phyloP scores from a whole-genome alignment of 2,888 invertebrate species.

The Harpalus rufipes region DNA sequence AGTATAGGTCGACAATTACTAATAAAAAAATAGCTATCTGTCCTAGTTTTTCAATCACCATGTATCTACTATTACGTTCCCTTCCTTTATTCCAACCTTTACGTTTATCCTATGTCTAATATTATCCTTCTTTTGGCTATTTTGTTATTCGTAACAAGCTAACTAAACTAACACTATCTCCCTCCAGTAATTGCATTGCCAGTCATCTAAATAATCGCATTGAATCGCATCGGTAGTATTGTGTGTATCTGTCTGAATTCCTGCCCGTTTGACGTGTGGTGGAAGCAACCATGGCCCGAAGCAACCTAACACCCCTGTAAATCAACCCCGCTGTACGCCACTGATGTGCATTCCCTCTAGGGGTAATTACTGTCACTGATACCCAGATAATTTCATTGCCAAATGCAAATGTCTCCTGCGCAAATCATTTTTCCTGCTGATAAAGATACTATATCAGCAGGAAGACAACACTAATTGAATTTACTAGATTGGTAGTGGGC shows the following conservation, averaged over 20 bases:
- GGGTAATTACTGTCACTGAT: neutral
- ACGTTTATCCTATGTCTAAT: no score
- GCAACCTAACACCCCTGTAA: conserved; percentile 1
- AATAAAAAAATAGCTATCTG: no score
- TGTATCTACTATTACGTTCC: no score
- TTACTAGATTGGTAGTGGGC: no score
- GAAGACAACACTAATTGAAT: neutral
- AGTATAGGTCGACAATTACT: no score
- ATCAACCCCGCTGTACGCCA: neutral
- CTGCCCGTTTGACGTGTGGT: neutral
- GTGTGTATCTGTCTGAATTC: neutral
- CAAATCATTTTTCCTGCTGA: neutral
- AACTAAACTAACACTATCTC: neutral
- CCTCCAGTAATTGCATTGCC: neutral
- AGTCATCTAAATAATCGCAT: neutral
- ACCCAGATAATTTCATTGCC: neutral
- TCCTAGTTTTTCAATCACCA: no score
- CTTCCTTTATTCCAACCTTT: no score
- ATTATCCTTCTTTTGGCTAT: no score
- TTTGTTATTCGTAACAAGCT: neutral
- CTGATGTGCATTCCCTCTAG: neutral
- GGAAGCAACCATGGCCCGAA: neutral
- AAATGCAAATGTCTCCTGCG: neutral
- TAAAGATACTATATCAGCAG: neutral
- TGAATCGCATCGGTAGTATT: neutral